Evolutionary conservation across 2,888 invertebrate species (phyloP), one percentile per base, ranked within the genome.

Genomic region (Rotaria socialis): DNA sequence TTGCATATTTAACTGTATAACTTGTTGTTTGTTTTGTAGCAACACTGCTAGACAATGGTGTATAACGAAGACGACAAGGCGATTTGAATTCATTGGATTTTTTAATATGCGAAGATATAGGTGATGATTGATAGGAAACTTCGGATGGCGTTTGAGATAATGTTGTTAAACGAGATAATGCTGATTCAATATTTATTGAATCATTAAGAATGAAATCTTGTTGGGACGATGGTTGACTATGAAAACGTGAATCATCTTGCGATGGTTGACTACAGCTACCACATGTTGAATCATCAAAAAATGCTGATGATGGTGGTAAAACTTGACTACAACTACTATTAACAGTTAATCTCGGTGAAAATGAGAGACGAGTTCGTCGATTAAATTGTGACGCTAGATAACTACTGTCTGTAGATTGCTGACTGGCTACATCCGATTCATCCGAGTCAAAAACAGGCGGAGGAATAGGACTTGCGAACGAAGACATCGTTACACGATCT

Each of bases 391-490:
- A 67, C 19, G 67, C 67, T 67, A 67, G 35, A 41, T 35, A 67
- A 35, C 35, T 67, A 67, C 67, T 67, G 67, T 67, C 67, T 4
- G 67, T 67, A 14, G 67, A 67, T 67, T 67, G 67, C 35, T 67
- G 67, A 67, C 67, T 67, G 67, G 67, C 67, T 67, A 67, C 67
- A 67, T 67, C 67, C 67, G 67, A 67, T 67, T 67, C 67, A 35
- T 67, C 67, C 67, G 67, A 67, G 67, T 67, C 67, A 67, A 67
- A 67, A 67, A 67, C 67, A 67, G 67, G 67, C 67, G 67, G 67
- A 67, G 67, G 67, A 67, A 67, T 67, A 19, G 67, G 67, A 67
- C 67, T 67, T 67, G 67, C 35, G 4, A 67, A 67, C 19, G 67
- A 67, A 16, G 67, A 67, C 67, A 67, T 67, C 67, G 35, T 67